These are phyloP conservation scores for Sebastes hubbsi DNA, from an alignment of 2,797 vertebrate genomes.

Conservation along the genomic window DNA sequence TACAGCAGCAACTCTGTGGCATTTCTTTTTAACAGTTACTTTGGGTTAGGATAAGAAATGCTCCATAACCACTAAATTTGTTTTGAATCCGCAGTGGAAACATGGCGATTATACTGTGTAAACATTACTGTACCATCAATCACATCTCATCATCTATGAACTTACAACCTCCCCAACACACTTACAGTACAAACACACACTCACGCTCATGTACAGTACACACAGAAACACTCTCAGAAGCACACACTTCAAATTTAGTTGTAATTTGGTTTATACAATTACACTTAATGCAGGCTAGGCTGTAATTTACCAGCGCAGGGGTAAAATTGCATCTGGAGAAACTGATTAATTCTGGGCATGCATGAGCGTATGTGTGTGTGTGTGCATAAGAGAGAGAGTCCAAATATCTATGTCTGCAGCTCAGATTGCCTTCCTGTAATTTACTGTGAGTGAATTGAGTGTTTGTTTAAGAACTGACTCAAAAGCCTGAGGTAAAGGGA, in stretches of 20 bases:
- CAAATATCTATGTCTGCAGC: slow-evolving; percentile 60
- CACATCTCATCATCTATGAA: slow-evolving; percentile 44
- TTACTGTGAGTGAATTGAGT: slow-evolving; percentile 77
- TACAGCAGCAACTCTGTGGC: neutral
- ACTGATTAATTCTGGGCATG: slow-evolving; percentile 33
- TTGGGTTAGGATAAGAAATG: slow-evolving; percentile 20
- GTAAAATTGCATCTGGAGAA: slow-evolving; percentile 46
- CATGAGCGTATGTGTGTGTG: neutral
- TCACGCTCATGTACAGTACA: neutral
- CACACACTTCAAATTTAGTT: slow-evolving; percentile 34
- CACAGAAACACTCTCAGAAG: slow-evolving; percentile 6
- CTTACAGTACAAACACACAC: slow-evolving; percentile 14
- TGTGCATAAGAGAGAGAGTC: slow-evolving; percentile 18
- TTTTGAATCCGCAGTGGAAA: slow-evolving; percentile 49
- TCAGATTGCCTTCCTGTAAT: slow-evolving; percentile 80
- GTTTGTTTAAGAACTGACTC: slow-evolving; percentile 80
- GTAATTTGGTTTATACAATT: slow-evolving; percentile 48
- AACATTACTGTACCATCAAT: slow-evolving; percentile 34
- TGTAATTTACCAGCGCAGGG: slow-evolving; percentile 35
- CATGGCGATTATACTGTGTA: slow-evolving; percentile 54
- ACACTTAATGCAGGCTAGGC: slow-evolving; percentile 27
- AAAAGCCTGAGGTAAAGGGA: slow-evolving; percentile 74
- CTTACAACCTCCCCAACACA: slow-evolving; percentile 7
- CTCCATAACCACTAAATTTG: slow-evolving; percentile 41
- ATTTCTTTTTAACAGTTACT: slow-evolving; percentile 1